Evolutionary conservation across 2,797 vertebrate genomes (phyloP).

Genomic region (Sebastes minor): DNA sequence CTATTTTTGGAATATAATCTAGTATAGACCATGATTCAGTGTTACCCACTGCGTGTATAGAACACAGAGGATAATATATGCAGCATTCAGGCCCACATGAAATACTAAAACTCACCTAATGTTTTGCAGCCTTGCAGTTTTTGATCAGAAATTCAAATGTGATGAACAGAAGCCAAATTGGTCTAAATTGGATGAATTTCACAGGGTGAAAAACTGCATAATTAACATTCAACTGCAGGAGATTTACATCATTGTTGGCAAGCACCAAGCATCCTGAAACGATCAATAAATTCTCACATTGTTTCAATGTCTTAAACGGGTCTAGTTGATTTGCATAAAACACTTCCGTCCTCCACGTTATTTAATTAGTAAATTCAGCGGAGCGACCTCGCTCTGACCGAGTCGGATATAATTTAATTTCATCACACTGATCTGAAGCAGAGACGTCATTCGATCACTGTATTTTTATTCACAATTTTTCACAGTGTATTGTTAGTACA

Average conservation of each 20-base stretch:
- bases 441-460: not conserved
- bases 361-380: slow-evolving; percentile 12
- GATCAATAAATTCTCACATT: slow-evolving; percentile 7
- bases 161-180: not conserved
- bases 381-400: not conserved
- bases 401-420: not conserved
- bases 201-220: not conserved
- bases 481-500: not conserved
- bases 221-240: not conserved
- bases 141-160: not conserved
- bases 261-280: not conserved
- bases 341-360: not conserved
- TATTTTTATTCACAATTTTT: slow-evolving; percentile 29
- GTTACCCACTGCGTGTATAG: not conserved
- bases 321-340: slow-evolving; percentile 20
- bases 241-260: not conserved
- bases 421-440: not conserved
- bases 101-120: not conserved
- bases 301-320: not conserved
- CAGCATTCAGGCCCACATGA: not conserved
- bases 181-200: not conserved
- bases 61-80: not conserved
- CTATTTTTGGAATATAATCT: not conserved
- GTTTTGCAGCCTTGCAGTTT: not conserved
- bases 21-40: not conserved